Evolutionary conservation across 1,140 invertebrate species (phyloP), one percentile per base, ranked within the genome.

Genomic region (Drosophila punjabiensis): DNA sequence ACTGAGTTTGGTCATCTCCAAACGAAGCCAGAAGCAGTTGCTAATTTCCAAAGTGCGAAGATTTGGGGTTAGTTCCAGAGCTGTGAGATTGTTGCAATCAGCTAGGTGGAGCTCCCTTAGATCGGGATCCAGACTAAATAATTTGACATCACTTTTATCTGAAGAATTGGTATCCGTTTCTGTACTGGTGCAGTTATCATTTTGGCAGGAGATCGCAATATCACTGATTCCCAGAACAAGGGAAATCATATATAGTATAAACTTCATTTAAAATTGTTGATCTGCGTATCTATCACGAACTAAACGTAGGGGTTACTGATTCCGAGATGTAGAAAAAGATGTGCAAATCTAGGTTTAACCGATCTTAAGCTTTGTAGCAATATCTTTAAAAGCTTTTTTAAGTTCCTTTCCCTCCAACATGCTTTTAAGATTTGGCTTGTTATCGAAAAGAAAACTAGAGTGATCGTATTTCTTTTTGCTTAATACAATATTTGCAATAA

Each of bases 91-190:
- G 20, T 63, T 37, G n/a, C 71, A 77, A 24, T 88, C 41, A 28
- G 41, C 52, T 18, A 91, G 18, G 11, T 81, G 47, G 13, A 91
- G 66, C 52, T 81, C 62, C 32, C 59, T 37, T 24, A 87, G 39
- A 5, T 76, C 55, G 10, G 33, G 10, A 13, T 13, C 18, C 11
- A 47, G 5, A 20, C 11, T 20, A 5, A 5, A 10, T 45, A 45
- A 18, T 11, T n/a, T 9, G n/a, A 18, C 10, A 4, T 37, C 35
- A 37, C 43, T 18, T 45, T 45, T n/a, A 11, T 45, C 43, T 18
- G n/a, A 18, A 10, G 10, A 45, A 18, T 18, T 45, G 4, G n/a
- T n/a, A 18, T 18, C n/a, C 43, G 5, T 45, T n/a, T 18, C n/a
- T 2, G n/a, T 5, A n/a, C 43, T 45, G n/a, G 4, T 45, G 43